Conservation (phyloP, 1,140 invertebrate species). For the Megalopta genalis region DNA sequence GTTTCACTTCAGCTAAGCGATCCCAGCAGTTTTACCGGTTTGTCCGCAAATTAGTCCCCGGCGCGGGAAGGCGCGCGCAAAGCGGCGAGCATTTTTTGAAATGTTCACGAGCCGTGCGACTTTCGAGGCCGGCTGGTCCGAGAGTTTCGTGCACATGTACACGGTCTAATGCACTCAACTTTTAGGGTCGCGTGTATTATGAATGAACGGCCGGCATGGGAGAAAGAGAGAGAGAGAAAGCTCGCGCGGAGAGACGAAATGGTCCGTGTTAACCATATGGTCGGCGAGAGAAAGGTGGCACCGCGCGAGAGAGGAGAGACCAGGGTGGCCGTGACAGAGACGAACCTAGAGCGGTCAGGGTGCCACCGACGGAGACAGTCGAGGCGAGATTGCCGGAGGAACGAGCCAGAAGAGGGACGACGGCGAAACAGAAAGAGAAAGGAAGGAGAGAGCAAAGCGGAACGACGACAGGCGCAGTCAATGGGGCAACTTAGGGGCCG, state of each 20-base stretch:
- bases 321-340: too few species aligned
- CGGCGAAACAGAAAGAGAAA: neutral
- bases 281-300: constrained; percentile 6
- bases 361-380: neutral
- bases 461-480: constrained; percentile 54
- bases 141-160: neutral
- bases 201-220: constrained; percentile 44
- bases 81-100: constrained; percentile 24
- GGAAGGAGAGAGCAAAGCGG: constrained; percentile 16
- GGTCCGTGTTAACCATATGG: constrained; percentile 55
- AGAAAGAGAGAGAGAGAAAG: too few species aligned
- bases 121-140: constrained; percentile 3
- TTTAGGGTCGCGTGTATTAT: constrained; percentile 60
- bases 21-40: neutral
- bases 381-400: neutral
- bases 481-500: constrained; percentile 59
- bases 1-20: too few species aligned
- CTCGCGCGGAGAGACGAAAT: neutral
- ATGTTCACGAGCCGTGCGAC: constrained; percentile 37
- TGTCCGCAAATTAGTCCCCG: constrained; percentile 14
- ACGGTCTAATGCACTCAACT: constrained; percentile 39
- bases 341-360: too few species aligned
- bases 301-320: too few species aligned
- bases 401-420: neutral
- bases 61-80: neutral